Evolutionary conservation across 2,888 invertebrate species (phyloP).

Genomic region (Deilephila porcellus): DNA sequence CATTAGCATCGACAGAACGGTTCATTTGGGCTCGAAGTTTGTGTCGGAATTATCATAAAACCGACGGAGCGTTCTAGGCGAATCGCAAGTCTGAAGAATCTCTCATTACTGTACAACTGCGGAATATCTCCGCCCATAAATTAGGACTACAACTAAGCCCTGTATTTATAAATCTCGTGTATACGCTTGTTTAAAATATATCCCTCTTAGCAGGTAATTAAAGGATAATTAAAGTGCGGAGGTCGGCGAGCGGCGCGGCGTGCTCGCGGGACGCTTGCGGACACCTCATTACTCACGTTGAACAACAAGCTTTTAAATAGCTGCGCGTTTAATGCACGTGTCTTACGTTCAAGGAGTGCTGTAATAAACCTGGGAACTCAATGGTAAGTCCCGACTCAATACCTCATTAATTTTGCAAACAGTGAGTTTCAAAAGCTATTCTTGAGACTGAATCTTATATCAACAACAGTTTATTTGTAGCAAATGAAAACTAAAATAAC

Average conservation of each 20-base stretch:
- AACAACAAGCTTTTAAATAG: conserved; percentile 5
- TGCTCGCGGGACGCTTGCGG: not conserved
- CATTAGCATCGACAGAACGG: not conserved
- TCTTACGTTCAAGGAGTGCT: not conserved
- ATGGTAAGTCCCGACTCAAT: conserved; percentile 1
- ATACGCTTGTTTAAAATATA: conserved; percentile 17
- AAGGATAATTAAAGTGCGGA: conserved; percentile 20
- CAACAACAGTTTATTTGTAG: not conserved
- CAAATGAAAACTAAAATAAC: too few relatives aligned
- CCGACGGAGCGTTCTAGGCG: not conserved
- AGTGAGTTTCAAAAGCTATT: not conserved
- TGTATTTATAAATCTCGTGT: conserved; percentile 11
- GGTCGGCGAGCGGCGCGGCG: not conserved
- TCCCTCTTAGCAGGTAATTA: conserved; percentile 23
- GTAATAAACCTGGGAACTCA: not conserved
- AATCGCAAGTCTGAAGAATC: conserved; percentile 1
- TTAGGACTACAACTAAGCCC: not conserved
- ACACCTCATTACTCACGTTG: not conserved
- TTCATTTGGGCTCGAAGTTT: not conserved
- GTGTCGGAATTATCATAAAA: conserved; percentile 7
- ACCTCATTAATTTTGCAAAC: not conserved
- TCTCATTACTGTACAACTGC: conserved; percentile 5
- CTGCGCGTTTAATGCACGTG: not conserved
- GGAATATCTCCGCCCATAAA: not conserved
- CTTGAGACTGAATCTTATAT: too few relatives aligned